Conservation (phyloP, 2,888 invertebrate genomes). For the Bruchidius siliquastri region DNA sequence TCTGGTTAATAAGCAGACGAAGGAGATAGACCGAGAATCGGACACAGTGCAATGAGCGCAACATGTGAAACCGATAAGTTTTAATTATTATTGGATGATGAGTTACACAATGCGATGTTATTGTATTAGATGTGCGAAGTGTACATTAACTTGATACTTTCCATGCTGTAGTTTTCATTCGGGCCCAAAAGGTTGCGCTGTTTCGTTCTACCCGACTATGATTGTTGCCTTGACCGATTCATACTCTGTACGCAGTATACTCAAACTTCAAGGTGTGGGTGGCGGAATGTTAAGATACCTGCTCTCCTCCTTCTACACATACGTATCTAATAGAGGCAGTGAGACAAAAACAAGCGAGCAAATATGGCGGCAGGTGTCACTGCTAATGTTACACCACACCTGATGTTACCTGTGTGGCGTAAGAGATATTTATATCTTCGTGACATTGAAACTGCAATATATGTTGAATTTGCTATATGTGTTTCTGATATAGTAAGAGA, state of each 20-base stretch:
- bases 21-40: not conserved
- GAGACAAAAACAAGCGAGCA: not conserved
- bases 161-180: no score
- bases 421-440: not conserved
- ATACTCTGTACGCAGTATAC: not conserved
- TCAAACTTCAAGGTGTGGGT: not conserved
- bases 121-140: not conserved
- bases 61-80: not conserved
- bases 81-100: not conserved
- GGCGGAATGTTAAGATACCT: not conserved
- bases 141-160: no score
- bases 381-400: constrained; percentile 2
- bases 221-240: not conserved
- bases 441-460: not conserved
- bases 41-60: not conserved
- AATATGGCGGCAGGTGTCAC: not conserved
- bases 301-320: not conserved
- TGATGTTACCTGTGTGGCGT: not conserved
- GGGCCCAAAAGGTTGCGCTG: no score
- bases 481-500: no score
- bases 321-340: not conserved
- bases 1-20: not conserved
- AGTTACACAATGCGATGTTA: not conserved
- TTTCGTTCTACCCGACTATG: not conserved
- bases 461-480: not conserved